These are phyloP conservation scores for Leptinotarsa lineolata DNA, from an alignment of 1,140 invertebrate genomes.

Conservation along the genomic window DNA sequence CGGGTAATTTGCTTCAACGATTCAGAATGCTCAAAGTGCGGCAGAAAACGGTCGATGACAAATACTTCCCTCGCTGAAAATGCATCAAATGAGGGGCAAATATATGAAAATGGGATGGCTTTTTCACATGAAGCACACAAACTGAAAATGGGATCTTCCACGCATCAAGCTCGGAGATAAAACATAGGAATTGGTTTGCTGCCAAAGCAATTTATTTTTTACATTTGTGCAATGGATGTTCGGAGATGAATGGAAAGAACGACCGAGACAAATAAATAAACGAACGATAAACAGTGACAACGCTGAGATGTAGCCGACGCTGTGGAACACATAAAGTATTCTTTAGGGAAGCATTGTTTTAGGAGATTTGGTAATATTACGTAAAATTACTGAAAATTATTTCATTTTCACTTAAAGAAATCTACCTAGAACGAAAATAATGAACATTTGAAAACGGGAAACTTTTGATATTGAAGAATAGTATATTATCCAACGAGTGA, in stretches of 20 bases:
- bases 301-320: not conserved
- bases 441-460: too few species aligned
- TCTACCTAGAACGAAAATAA: too few species aligned
- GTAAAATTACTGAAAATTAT: too few species aligned
- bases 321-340: too few species aligned
- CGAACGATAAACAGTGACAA: not conserved
- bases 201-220: constrained; percentile 53
- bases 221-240: constrained; percentile 37
- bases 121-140: constrained; percentile 50
- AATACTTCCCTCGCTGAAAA: constrained; percentile 47
- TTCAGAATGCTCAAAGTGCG: not conserved
- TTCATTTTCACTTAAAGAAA: too few species aligned
- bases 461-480: too few species aligned
- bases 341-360: too few species aligned
- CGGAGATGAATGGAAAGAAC: not conserved
- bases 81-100: constrained; percentile 50
- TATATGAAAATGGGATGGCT: constrained; percentile 53
- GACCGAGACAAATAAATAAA: not conserved
- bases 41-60: constrained; percentile 37
- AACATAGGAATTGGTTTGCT: constrained; percentile 52
- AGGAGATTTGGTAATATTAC: too few species aligned
- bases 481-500: too few species aligned
- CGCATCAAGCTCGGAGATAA: constrained; percentile 50
- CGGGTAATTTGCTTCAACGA: not conserved
- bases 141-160: constrained; percentile 46